Base-by-base conservation (phyloP, 2,113 vertebrate genomes). In the Erpornis zantholeuca region DNA sequence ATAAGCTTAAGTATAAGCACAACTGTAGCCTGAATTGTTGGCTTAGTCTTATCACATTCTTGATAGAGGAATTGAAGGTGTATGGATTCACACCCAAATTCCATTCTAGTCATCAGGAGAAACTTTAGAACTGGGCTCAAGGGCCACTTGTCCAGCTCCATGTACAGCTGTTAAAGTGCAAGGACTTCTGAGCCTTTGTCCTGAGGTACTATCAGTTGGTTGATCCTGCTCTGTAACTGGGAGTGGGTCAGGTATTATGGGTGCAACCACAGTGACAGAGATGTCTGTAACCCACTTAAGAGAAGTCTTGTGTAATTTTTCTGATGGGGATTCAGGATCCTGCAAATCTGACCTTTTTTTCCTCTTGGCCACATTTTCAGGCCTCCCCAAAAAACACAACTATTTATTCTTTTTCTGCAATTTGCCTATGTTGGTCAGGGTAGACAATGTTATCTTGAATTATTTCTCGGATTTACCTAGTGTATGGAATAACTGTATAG, bases 11-110 rank as follows among this genome's bases (percentile, higher is more conserved):
- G 29, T 49, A 78, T 59, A 78, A 82, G 44, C 16, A 27, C 13
- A 63, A 20, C 40, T 44, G 21, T 68, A 59, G 33, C 18, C 60
- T 86, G 54, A 49, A 66, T 71, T 53, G n/a, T 64, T 90, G 79
- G 64, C 86, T 88, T 95, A 44, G 31, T 64, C 53, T 93, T 94
- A 93, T 70, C 79, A 13, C 35, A 59, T 70, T 73, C 63, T 47
- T 56, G 75, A 70, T 54, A 68, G 66, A 88, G 53, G 50, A 92
- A 86, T 64, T 71, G 75, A 78, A 96, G 75, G 75, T 71, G 69
- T 73, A 83, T 68, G 28, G 56, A 81, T 88, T 96, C 79, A 75
- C 76, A 73, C 76, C 82, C 93, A 88, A 70, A 93, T 96, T 96
- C 87, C 76, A 25, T 11, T 83, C 40, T 23, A 92, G 72, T 81